Evolutionary conservation across 37 sponge, comb jelly and placozoan species (phyloP).

Genomic region (Halisarca cf. caerulea): DNA sequence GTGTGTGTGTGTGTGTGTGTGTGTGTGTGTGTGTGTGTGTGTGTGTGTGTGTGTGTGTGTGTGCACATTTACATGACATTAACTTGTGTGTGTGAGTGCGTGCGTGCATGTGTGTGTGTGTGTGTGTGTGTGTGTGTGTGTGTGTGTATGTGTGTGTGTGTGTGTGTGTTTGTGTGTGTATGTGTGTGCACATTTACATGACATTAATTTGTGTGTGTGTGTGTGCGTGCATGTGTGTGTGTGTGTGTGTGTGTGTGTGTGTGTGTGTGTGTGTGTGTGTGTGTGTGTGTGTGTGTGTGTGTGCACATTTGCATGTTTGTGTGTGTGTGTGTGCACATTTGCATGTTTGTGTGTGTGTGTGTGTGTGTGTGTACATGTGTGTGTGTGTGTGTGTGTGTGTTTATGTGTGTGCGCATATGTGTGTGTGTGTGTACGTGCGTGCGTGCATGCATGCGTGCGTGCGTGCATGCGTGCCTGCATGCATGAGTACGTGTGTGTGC

Average conservation of each 20-base stretch:
- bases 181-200: neutral
- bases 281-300: neutral
- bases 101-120: neutral
- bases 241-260: neutral
- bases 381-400: neutral
- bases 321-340: neutral
- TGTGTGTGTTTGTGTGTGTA: slow-evolving; percentile 17
- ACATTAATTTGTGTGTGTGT: no score
- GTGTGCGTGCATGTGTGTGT: neutral
- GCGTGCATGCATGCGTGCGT: neutral
- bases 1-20: no score
- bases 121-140: slow-evolving; percentile 17
- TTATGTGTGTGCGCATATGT: neutral
- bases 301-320: neutral
- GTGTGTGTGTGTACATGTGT: neutral
- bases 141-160: neutral
- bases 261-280: slow-evolving; percentile 1
- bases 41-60: no score
- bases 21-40: no score
- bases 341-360: neutral
- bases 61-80: no score
- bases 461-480: neutral
- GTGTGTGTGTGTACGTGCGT: neutral
- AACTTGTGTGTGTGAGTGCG: no score
- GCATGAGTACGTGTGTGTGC: neutral